phyloP scores from a whole-genome alignment of 2,113 vertebrate species.

The Eurystomus gularis region DNA sequence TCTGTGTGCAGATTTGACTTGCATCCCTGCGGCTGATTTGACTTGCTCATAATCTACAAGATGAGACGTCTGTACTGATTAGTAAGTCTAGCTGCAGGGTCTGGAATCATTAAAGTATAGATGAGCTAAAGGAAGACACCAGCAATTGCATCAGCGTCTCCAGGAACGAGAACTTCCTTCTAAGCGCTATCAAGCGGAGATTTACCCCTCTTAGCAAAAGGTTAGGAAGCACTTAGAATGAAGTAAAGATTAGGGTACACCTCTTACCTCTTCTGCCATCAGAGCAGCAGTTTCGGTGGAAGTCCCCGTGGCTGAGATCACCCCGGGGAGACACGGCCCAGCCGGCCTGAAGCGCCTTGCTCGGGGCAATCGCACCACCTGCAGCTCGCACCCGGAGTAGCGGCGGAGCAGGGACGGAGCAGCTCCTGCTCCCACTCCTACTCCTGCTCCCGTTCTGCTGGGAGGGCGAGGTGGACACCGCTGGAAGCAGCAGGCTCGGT shows the following conservation, averaged over 20 bases:
- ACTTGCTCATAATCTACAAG: neutral
- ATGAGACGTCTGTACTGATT: neutral
- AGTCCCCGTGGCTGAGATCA: rapidly evolving
- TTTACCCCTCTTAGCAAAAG: neutral
- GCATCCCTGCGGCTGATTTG: neutral
- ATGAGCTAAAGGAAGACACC: neutral
- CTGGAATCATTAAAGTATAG: neutral
- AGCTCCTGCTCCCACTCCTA: neutral
- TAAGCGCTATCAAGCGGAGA: rapidly evolving
- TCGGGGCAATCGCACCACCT: constrained; percentile 7
- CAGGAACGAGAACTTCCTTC: neutral
- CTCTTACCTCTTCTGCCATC: neutral
- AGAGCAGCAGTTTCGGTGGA: rapidly evolving
- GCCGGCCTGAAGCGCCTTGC: rapidly evolving
- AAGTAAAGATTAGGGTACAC: neutral
- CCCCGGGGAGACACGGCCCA: rapidly evolving
- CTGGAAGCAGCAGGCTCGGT: neutral
- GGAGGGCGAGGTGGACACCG: rapidly evolving
- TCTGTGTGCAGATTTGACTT: neutral
- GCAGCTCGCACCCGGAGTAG: neutral
- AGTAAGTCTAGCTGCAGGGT: neutral
- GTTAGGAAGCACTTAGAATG: neutral
- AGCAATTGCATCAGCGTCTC: neutral
- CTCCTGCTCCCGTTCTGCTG: rapidly evolving
- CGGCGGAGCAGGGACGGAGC: neutral